Percentiles rank a stretch among this genome's conserved stretches.
phyloP scores from a whole-genome alignment of 2,113 vertebrate species.

The Engraulis encrasicolus region DNA sequence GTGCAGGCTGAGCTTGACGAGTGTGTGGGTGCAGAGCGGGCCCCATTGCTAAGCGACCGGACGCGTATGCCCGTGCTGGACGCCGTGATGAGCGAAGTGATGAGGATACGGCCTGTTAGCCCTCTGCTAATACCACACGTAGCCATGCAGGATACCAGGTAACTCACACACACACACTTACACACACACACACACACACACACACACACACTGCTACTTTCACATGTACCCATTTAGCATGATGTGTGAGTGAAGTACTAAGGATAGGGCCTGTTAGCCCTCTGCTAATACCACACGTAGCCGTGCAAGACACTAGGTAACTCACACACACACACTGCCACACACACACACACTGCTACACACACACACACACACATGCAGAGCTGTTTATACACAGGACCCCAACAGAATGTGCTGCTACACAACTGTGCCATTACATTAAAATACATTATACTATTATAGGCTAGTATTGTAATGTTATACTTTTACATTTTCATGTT shows the following conservation, averaged over 20 bases:
- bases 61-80: slow-evolving; percentile 63
- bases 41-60: slow-evolving; percentile 64
- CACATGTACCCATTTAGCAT: slow-evolving; percentile 76
- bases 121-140: slow-evolving; percentile 77
- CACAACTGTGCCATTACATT: not conserved
- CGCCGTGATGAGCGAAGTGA: slow-evolving; percentile 74
- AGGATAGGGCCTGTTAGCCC: slow-evolving; percentile 68
- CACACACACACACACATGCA: not conserved
- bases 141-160: slow-evolving; percentile 72
- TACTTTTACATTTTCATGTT: not conserved
- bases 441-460: too few species aligned
- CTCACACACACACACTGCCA: not conserved
- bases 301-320: not conserved
- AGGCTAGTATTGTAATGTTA: too few species aligned
- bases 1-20: slow-evolving; percentile 77
- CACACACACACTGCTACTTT: too few species aligned
- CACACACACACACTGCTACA: not conserved
- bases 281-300: not conserved
- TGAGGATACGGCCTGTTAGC: slow-evolving; percentile 79
- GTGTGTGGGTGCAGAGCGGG: slow-evolving; percentile 62
- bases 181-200: too few species aligned
- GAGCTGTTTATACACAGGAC: not conserved
- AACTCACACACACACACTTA: too few species aligned
- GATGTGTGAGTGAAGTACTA: slow-evolving; percentile 77
- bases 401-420: too few species aligned